Evolutionary conservation across 2,888 invertebrate genomes (phyloP).

Genomic region (Encarsia formosa): DNA sequence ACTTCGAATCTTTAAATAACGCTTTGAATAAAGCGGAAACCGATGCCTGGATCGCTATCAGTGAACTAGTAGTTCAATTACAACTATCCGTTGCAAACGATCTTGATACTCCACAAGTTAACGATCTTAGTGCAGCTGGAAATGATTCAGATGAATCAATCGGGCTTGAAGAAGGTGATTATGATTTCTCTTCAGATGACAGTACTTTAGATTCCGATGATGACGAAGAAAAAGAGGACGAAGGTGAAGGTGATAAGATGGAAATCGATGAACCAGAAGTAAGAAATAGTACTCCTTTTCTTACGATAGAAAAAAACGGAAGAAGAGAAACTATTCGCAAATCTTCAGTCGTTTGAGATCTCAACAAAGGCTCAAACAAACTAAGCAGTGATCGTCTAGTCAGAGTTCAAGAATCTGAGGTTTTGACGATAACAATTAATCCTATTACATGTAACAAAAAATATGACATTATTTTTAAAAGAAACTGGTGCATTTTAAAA

Average conservation of each 20-base stretch:
- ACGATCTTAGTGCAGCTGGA: too few species aligned
- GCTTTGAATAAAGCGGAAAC: background rate
- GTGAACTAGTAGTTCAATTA: background rate
- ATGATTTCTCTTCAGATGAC: too few species aligned
- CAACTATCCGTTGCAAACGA: background rate
- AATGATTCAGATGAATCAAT: too few species aligned
- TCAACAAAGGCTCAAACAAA: constrained; percentile 15
- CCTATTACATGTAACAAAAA: background rate
- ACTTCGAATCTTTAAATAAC: background rate
- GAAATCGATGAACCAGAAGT: background rate
- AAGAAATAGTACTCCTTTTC: background rate
- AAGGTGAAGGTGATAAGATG: background rate
- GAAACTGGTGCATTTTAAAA: background rate
- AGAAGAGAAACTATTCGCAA: background rate
- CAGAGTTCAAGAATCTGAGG: background rate
- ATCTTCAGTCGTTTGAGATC: constrained; percentile 15
- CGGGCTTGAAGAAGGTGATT: too few species aligned
- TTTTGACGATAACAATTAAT: background rate
- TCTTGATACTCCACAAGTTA: too few species aligned
- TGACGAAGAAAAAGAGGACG: background rate
- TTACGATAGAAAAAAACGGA: background rate
- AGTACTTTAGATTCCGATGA: background rate
- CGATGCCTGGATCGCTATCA: background rate
- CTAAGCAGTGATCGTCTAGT: constrained; percentile 14
- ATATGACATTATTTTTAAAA: background rate